Evolutionary conservation across 2,797 vertebrate species (phyloP).

Genomic region (Lateolabrax maculatus): DNA sequence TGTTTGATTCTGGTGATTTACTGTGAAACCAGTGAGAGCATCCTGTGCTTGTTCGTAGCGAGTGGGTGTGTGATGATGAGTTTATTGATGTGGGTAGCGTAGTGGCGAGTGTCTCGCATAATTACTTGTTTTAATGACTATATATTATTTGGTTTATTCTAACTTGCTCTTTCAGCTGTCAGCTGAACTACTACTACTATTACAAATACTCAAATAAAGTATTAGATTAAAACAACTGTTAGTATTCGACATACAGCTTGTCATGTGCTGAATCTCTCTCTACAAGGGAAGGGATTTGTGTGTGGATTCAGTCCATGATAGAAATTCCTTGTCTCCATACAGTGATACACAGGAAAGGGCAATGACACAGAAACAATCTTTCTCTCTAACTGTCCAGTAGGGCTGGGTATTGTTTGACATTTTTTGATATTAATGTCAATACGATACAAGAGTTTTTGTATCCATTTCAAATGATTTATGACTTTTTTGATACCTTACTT

Average conservation of each 20-base stretch:
- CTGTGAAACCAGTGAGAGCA: slow-evolving; percentile 24
- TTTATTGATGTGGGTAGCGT: slow-evolving; percentile 28
- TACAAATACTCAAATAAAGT: background rate
- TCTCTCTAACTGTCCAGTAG: background rate
- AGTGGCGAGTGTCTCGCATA: slow-evolving; percentile 44
- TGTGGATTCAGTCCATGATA: background rate
- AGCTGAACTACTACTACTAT: slow-evolving; percentile 5
- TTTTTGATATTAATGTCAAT: background rate
- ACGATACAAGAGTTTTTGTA: background rate
- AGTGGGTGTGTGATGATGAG: slow-evolving; percentile 26
- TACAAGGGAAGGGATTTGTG: background rate
- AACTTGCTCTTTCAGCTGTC: slow-evolving; percentile 13
- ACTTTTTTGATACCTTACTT: background rate
- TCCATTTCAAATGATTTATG: background rate
- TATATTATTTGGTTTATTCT: slow-evolving; percentile 30
- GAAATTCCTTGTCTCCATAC: background rate
- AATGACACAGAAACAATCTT: background rate
- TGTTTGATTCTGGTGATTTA: slow-evolving; percentile 6
- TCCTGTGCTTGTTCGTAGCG: slow-evolving; percentile 15
- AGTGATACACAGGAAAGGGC: background rate
- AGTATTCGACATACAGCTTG: background rate
- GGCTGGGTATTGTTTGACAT: background rate
- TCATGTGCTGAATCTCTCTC: background rate
- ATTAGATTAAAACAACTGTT: background rate
- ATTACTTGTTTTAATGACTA: slow-evolving; percentile 44